Percentiles rank a stretch among this genome's conserved stretches.
phyloP scores from a whole-genome alignment of 1,140 invertebrate genomes.

The Cyclina sinensis region DNA sequence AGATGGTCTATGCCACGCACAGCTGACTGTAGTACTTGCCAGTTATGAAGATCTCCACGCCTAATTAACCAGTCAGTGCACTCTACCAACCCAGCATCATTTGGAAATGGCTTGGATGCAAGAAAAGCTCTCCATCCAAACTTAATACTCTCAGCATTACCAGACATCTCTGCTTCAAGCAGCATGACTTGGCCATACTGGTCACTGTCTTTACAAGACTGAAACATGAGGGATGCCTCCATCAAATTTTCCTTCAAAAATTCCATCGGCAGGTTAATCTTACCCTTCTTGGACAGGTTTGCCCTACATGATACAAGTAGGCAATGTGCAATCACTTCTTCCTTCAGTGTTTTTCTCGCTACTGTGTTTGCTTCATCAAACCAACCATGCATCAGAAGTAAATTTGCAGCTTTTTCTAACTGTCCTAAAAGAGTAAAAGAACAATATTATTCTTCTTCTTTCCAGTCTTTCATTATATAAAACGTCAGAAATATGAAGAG shows the following conservation, averaged over 20 bases:
- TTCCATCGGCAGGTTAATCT: not conserved
- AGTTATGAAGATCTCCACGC: not conserved
- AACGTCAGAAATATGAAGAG: no score
- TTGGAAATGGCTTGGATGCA: slow-evolving; percentile 41
- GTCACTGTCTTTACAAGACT: slow-evolving; percentile 42
- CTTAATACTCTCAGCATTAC: slow-evolving; percentile 51
- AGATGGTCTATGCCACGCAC: slow-evolving; percentile 66
- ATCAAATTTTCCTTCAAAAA: not conserved
- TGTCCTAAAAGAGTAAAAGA: slow-evolving; percentile 67
- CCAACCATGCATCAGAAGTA: slow-evolving; percentile 66
- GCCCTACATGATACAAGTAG: slow-evolving; percentile 60
- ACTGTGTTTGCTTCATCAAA: slow-evolving; percentile 67
- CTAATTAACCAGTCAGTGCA: slow-evolving; percentile 70
- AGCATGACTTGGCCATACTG: slow-evolving; percentile 54
- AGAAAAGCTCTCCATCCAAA: slow-evolving; percentile 64
- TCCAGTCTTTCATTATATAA: no score
- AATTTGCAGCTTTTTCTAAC: slow-evolving; percentile 65
- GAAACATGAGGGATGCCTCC: slow-evolving; percentile 5
- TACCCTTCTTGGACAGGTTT: not conserved
- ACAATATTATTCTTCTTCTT: no score
- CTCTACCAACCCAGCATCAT: slow-evolving; percentile 65
- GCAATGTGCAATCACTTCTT: slow-evolving; percentile 64
- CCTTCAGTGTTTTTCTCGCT: slow-evolving; percentile 62
- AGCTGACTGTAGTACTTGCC: slow-evolving; percentile 31
- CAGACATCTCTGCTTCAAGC: slow-evolving; percentile 55